Percentiles rank a stretch among this genome's conserved stretches.
These are phyloP conservation scores for Mormyrus iriodes DNA, from an alignment of 2,113 vertebrate genomes.

Conservation along the genomic window DNA sequence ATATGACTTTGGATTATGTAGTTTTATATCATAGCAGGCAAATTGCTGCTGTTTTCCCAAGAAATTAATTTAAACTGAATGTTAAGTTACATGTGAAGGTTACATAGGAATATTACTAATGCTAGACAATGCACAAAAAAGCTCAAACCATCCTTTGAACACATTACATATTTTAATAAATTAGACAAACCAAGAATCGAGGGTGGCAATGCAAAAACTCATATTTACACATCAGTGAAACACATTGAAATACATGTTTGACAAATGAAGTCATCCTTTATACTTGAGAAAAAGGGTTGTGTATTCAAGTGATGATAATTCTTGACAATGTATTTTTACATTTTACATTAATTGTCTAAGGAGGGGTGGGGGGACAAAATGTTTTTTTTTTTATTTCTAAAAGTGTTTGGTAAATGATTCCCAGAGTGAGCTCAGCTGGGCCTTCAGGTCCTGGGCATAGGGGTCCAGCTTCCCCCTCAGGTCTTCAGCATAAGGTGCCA, in stretches of 20 bases:
- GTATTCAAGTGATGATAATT: background rate
- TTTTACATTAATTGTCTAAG: background rate
- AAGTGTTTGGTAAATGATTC: conserved; percentile 38
- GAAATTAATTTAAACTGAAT: background rate
- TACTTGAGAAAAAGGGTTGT: background rate
- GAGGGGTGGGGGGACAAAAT: background rate
- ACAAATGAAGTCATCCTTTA: background rate
- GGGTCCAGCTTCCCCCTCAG: conserved; percentile 48
- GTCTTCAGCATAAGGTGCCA: conserved; percentile 49
- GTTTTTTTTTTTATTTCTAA: background rate
- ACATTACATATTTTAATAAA: background rate
- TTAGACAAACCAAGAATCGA: background rate
- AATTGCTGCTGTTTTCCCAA: background rate
- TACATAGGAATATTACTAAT: background rate
- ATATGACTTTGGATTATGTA: background rate
- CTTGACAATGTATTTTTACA: background rate
- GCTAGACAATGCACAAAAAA: background rate
- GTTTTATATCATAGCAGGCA: background rate
- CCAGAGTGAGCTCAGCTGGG: conserved; percentile 42
- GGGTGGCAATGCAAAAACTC: background rate
- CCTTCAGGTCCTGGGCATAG: conserved; percentile 49
- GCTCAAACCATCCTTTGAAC: background rate
- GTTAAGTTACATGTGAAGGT: background rate
- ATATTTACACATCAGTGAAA: background rate
- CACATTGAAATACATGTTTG: background rate